phyloP scores from a whole-genome alignment of 2,888 invertebrate species.

The Ophion ellenae region DNA sequence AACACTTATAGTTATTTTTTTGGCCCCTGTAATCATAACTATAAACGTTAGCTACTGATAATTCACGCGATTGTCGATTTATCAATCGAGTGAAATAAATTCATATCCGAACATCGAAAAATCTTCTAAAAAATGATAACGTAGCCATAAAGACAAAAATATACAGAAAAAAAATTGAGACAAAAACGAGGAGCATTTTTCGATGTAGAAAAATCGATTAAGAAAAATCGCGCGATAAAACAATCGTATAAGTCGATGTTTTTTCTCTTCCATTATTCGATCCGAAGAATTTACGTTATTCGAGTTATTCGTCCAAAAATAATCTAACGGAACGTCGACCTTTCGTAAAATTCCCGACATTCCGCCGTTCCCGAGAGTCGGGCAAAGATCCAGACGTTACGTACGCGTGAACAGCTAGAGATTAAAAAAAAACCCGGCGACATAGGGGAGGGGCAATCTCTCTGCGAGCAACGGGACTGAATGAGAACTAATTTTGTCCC shows the following conservation, averaged over 20 bases:
- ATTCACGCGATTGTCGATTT: too few relatives aligned
- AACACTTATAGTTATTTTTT: too few relatives aligned
- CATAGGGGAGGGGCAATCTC: conserved; percentile 38
- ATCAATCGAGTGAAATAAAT: too few relatives aligned
- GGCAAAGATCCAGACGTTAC: conserved; percentile 51
- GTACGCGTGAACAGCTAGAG: conserved; percentile 2
- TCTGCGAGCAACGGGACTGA: conserved; percentile 28
- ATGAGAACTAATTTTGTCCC: conserved; percentile 54
- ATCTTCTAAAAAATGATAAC: too few relatives aligned
- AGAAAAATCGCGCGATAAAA: neutral
- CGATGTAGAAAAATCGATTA: neutral
- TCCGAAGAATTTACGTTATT: conserved; percentile 29
- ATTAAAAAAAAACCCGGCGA: conserved; percentile 6
- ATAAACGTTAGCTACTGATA: neutral
- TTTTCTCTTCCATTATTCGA: neutral
- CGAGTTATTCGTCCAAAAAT: conserved; percentile 1
- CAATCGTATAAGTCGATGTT: neutral
- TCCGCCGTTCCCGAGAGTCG: conserved; percentile 12
- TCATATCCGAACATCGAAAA: too few relatives aligned
- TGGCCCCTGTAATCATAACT: neutral
- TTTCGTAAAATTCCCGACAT: conserved; percentile 44
- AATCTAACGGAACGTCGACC: conserved; percentile 59
- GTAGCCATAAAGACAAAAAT: too few relatives aligned
- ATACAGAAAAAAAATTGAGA: neutral
- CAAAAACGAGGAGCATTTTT: neutral